Conservation (phyloP, 1,140 invertebrate genomes). For the Caenorhabditis brenneri region DNA sequence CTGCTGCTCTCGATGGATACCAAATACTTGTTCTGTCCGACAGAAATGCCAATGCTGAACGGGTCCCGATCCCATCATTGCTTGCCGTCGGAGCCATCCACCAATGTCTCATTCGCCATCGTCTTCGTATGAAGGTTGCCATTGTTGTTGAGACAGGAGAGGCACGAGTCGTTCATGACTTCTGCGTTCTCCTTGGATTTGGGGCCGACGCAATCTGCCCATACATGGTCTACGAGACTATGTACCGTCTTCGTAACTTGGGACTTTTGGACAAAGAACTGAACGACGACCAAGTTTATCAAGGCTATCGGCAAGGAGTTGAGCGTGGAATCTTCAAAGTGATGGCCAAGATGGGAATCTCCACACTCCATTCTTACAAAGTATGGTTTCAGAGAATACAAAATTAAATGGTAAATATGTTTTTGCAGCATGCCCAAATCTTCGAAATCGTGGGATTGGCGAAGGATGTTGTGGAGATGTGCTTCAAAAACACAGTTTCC, state of each 20-base stretch:
- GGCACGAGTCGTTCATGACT: conserved; percentile 86
- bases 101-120: conserved; percentile 90
- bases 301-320: conserved; percentile 71
- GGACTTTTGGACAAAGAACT: conserved; percentile 83
- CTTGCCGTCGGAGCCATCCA: conserved; percentile 90
- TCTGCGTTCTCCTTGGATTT: conserved; percentile 92
- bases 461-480: conserved; percentile 89
- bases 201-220: conserved; percentile 92
- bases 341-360: conserved; percentile 99
- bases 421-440: conserved; percentile 85
- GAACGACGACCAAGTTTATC: conserved; percentile 78
- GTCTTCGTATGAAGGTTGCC: conserved; percentile 87
- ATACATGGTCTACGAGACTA: conserved; percentile 90
- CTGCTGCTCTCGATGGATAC: conserved; percentile 81
- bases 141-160: conserved; percentile 69
- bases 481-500: conserved; percentile 92
- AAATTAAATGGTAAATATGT: neutral
- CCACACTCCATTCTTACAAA: conserved; percentile 98
- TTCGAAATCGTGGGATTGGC: conserved; percentile 96
- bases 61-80: conserved; percentile 74
- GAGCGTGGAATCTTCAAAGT: conserved; percentile 76
- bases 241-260: conserved; percentile 73
- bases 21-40: conserved; percentile 77
- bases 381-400: conserved; percentile 56
- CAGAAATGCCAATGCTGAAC: conserved; percentile 63